Conservation (phyloP, 2,113 vertebrate genomes). For the Salvelinus fontinalis region DNA sequence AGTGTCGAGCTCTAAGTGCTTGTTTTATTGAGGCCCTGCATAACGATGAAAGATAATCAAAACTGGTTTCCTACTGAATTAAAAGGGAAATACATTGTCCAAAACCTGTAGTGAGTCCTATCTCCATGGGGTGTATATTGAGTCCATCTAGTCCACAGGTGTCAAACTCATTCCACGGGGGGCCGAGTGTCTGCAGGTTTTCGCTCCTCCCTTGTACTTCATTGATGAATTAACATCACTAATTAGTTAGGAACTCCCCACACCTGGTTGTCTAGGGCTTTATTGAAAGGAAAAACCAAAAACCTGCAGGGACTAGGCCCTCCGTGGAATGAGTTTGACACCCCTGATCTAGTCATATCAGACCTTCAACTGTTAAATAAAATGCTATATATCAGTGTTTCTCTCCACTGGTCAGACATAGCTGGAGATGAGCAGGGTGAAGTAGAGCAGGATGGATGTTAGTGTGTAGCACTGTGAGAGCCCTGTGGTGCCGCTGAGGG, state of each 20-base stretch:
- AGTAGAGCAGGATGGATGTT: conserved; percentile 29
- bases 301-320: too few species aligned
- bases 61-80: background rate
- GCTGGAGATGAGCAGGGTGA: conserved; percentile 68
- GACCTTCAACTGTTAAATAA: background rate
- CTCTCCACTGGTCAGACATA: conserved; percentile 37
- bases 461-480: conserved; percentile 43
- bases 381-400: background rate
- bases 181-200: too few species aligned
- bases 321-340: too few species aligned
- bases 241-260: too few species aligned
- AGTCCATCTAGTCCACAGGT: background rate
- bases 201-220: too few species aligned
- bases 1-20: conserved; percentile 15
- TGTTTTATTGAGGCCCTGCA: conserved; percentile 3
- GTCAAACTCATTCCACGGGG: too few species aligned
- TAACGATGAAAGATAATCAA: background rate
- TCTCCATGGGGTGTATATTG: background rate
- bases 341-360: background rate
- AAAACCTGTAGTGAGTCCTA: too few species aligned
- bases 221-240: too few species aligned
- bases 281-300: too few species aligned
- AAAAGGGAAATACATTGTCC: too few species aligned
- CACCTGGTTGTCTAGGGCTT: too few species aligned
- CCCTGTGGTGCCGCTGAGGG: conserved; percentile 66